Evolutionary conservation across 2,888 invertebrate genomes (phyloP), one percentile per base, ranked within the genome.

Genomic region (Oscheius sp.): DNA sequence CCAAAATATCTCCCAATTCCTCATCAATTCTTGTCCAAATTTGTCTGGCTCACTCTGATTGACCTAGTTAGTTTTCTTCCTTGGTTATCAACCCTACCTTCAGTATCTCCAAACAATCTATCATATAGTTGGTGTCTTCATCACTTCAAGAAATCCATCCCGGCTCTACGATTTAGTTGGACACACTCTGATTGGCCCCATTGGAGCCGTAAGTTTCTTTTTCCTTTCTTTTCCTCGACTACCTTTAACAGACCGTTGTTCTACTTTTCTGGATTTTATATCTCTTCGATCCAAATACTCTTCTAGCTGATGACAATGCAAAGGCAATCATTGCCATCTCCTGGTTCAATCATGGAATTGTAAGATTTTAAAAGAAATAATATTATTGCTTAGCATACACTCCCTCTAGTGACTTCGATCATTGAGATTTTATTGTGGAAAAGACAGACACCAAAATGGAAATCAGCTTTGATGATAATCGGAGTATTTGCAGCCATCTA

Each of bases 21-120:
- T 1, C 69, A 71, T 32, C 69, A 75, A 8, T 77, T 72, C 44
- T 68, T 78, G 54, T 82, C 82, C 8, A 73, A 80, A 62, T 78
- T 83, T 51, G 83, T 80, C 17, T 84, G 84, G 84, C 74, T 84
- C 20, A 84, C 84, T 6, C 73, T 84, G 70, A 72, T 83, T 56
- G 79, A 81, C 67, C 68, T 84, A 68, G 83, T n/a, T 84, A 28
- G 70, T 74, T 72, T 73, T 36, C 2, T 12, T 14, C 8, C 2
- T 32, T 6, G 20, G 0, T 4, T 54, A n/a, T 17, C 2, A 17
- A 8, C 17, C 22, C 17, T 2, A n/a, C 9, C 68, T 82, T 70
- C 64, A 83, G 82, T 73, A 73, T 47, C 67, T 80, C 47, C 83
- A 83, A 75, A 67, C 70, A 3, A 36, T 82, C 45, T 83, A 83